Evolutionary conservation across 1,140 invertebrate species (phyloP).

Genomic region (Nixonia krombeini): DNA sequence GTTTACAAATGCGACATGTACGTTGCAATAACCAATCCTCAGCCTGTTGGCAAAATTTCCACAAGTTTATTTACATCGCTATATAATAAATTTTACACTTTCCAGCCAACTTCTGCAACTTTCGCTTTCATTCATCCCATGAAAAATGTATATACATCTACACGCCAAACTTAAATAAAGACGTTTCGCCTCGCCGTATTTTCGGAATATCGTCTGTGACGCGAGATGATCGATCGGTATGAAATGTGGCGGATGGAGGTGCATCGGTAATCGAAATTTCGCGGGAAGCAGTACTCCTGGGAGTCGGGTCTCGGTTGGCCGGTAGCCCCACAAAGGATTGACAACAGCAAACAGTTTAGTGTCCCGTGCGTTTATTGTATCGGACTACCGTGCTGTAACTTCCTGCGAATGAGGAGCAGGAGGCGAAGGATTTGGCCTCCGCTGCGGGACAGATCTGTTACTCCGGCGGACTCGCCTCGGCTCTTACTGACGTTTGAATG

Average conservation of each 20-base stretch:
- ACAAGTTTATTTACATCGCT: too few species aligned
- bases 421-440: conserved; percentile 17
- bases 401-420: conserved; percentile 29
- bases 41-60: too few species aligned
- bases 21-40: too few species aligned
- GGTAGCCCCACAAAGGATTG: conserved; percentile 56
- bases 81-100: too few species aligned
- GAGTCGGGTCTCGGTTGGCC: conserved; percentile 7
- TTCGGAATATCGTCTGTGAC: not conserved
- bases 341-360: conserved; percentile 70
- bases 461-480: conserved; percentile 57
- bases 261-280: conserved; percentile 20
- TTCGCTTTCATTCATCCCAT: too few species aligned
- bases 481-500: conserved; percentile 68
- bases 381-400: conserved; percentile 58
- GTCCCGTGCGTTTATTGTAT: conserved; percentile 68
- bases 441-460: conserved; percentile 63
- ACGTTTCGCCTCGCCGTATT: too few species aligned
- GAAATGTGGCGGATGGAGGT: conserved; percentile 22
- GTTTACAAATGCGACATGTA: too few species aligned
- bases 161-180: too few species aligned
- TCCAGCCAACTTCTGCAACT: too few species aligned
- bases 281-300: conserved; percentile 5
- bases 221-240: conserved; percentile 26
- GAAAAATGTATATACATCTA: too few species aligned